Evolutionary conservation across 2,113 vertebrate genomes (phyloP).

Genomic region (Planiliza haematocheilus): DNA sequence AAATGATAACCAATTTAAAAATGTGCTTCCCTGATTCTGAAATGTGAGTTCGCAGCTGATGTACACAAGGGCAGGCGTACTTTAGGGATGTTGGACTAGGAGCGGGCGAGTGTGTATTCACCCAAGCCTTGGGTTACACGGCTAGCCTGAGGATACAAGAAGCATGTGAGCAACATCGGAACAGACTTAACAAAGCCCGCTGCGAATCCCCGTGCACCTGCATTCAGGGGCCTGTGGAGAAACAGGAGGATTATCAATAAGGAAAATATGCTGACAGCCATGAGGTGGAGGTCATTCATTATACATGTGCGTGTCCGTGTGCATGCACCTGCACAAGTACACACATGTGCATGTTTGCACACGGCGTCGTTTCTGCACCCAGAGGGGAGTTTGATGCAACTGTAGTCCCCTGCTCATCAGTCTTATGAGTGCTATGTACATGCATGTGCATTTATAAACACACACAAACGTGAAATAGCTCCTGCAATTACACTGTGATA

Average conservation of each 20-base stretch:
- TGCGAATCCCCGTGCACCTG: constrained; percentile 36
- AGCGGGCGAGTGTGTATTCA: background rate
- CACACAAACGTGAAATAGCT: background rate
- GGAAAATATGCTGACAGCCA: constrained; percentile 49
- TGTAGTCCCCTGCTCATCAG: constrained; percentile 28
- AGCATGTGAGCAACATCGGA: constrained; percentile 30
- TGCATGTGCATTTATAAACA: constrained; percentile 1
- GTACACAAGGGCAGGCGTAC: constrained; percentile 1
- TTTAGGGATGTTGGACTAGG: constrained; percentile 15
- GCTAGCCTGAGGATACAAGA: constrained; percentile 12
- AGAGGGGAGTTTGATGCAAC: background rate
- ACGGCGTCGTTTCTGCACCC: constrained; percentile 7
- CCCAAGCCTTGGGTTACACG: constrained; percentile 5
- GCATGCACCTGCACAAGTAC: background rate
- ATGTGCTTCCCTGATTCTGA: constrained; percentile 10
- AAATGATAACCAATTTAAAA: constrained; percentile 21
- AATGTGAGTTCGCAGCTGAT: constrained; percentile 3
- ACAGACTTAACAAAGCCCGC: constrained; percentile 25
- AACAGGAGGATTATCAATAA: constrained; percentile 56
- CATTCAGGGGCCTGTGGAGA: constrained; percentile 14
- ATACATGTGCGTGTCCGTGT: background rate
- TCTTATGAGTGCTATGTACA: constrained; percentile 8
- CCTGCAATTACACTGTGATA: background rate
- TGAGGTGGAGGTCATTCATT: constrained; percentile 50
- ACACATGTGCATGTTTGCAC: constrained; percentile 6